phyloP scores from a whole-genome alignment of 2,113 vertebrate genomes.

The Ctenomys sociabilis region DNA sequence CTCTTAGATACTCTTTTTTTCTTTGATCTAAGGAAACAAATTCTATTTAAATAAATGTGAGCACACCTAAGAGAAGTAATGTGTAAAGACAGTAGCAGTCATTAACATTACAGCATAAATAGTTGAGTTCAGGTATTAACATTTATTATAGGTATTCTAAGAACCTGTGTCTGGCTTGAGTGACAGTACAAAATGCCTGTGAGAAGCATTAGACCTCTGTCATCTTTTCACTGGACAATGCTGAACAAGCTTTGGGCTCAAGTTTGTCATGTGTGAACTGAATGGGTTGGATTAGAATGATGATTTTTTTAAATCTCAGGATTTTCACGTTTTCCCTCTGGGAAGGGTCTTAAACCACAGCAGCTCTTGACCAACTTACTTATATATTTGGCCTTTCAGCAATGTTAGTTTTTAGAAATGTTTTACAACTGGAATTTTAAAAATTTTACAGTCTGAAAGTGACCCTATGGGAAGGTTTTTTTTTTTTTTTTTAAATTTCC shows the following conservation, averaged over 20 bases:
- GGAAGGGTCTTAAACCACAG: not conserved
- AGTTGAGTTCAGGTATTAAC: not conserved
- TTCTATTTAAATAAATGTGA: slow-evolving; percentile 49
- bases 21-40: slow-evolving; percentile 52
- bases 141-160: slow-evolving; percentile 1
- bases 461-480: not conserved
- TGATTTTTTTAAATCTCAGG: not conserved
- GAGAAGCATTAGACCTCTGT: not conserved
- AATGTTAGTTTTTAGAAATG: not conserved
- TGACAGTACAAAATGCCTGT: not conserved
- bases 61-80: not conserved
- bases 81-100: slow-evolving; percentile 25
- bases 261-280: slow-evolving; percentile 21
- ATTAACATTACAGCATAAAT: slow-evolving; percentile 50
- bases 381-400: not conserved
- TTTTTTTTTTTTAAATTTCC: no score
- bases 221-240: not conserved
- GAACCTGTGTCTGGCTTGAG: not conserved
- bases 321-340: not conserved
- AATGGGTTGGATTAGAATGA: not conserved
- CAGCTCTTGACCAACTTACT: not conserved
- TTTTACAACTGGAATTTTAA: not conserved
- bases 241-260: not conserved
- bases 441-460: not conserved
- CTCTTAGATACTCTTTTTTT: slow-evolving; percentile 29